phyloP scores from a whole-genome alignment of 1,140 invertebrate genomes.

The Hylaeus anthracinus region DNA sequence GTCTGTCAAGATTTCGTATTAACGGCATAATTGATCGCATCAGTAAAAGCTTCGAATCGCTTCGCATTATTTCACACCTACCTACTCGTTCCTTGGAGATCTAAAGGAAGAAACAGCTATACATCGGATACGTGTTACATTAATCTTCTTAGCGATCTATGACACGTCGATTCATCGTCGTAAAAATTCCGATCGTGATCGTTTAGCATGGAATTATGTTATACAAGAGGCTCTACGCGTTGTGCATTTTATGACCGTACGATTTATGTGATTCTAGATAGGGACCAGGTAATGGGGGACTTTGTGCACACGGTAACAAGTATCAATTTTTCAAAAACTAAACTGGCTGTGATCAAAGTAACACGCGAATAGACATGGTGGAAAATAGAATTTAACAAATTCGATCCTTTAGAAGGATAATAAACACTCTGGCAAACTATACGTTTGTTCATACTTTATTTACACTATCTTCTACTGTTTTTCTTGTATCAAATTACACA shows the following conservation, averaged over 20 bases:
- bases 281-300: too few relatives aligned
- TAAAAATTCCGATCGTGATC: conserved; percentile 28
- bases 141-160: conserved; percentile 27
- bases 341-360: background rate
- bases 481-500: too few relatives aligned
- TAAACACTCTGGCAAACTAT: too few relatives aligned
- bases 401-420: background rate
- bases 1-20: background rate
- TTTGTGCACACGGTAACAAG: background rate
- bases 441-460: too few relatives aligned
- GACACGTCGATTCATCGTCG: conserved; percentile 34
- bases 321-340: background rate
- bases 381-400: background rate
- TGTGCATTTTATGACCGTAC: conserved; percentile 36
- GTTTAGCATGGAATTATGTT: conserved; percentile 26
- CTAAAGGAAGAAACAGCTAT: background rate
- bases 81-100: background rate
- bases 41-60: background rate
- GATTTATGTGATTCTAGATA: conserved; percentile 44
- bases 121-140: background rate
- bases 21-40: conserved; percentile 8
- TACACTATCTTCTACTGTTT: too few relatives aligned
- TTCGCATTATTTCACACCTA: conserved; percentile 27
- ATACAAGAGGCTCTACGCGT: conserved; percentile 9
- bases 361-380: background rate